Percentiles rank a stretch among this genome's conserved stretches.
These are phyloP conservation scores for Sebastes umbrosus DNA, from an alignment of 2,797 vertebrate genomes.

Conservation along the genomic window DNA sequence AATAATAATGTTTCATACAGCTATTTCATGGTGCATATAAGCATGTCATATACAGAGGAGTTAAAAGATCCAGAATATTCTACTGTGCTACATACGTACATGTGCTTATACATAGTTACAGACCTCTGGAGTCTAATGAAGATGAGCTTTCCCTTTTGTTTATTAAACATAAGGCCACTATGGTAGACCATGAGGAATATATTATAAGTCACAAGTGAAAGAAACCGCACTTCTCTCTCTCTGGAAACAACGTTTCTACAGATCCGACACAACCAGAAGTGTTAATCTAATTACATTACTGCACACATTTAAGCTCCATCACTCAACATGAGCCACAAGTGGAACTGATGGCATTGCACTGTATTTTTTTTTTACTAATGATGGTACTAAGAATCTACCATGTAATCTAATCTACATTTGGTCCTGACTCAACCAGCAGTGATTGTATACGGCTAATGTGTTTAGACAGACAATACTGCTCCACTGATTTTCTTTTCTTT, in stretches of 20 bases:
- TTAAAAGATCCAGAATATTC: slow-evolving; percentile 31
- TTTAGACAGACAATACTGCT: slow-evolving; percentile 59
- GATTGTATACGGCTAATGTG: slow-evolving; percentile 47
- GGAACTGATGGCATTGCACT: slow-evolving; percentile 63
- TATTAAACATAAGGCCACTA: slow-evolving; percentile 85
- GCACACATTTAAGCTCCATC: slow-evolving; percentile 67
- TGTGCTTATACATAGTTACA: slow-evolving; percentile 72
- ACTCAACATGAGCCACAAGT: slow-evolving; percentile 78
- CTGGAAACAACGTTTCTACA: slow-evolving; percentile 49
- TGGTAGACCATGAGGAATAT: slow-evolving; percentile 76
- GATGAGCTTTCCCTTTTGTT: slow-evolving; percentile 57
- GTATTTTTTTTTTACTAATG: slow-evolving; percentile 44
- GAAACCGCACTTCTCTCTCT: slow-evolving; percentile 20
- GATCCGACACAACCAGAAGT: slow-evolving; percentile 42
- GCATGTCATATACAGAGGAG: slow-evolving; percentile 39
- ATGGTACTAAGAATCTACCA: slow-evolving; percentile 53
- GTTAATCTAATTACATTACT: slow-evolving; percentile 55
- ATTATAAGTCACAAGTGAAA: slow-evolving; percentile 59
- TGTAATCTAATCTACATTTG: slow-evolving; percentile 65
- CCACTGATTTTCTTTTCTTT: slow-evolving; percentile 40
- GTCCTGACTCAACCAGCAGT: slow-evolving; percentile 77
- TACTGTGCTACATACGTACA: slow-evolving; percentile 77
- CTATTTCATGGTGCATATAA: slow-evolving; percentile 51
- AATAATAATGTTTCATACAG: slow-evolving; percentile 63
- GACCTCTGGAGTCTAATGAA: slow-evolving; percentile 46